Evolutionary conservation across 2,797 vertebrate genomes (phyloP).

Genomic region (Gadopsis bispinosus): DNA sequence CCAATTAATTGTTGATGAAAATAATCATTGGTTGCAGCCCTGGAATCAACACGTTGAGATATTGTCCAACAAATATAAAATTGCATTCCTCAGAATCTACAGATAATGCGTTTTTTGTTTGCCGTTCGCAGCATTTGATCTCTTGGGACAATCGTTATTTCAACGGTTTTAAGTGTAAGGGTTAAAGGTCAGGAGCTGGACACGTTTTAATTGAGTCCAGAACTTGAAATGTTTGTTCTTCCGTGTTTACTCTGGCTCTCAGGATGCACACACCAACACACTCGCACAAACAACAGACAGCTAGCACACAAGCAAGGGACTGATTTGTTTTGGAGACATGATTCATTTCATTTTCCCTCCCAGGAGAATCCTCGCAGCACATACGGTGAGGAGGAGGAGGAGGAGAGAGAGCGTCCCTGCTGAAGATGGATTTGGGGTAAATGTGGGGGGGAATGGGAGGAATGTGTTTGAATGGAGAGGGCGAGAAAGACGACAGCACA

Average conservation of each 20-base stretch:
- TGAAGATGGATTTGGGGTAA: conserved; percentile 20
- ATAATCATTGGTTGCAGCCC: not conserved
- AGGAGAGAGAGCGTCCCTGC: conserved; percentile 26
- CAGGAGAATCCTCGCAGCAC: conserved; percentile 19
- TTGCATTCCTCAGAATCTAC: not conserved
- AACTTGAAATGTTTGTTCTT: conserved; percentile 13
- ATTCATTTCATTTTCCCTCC: conserved; percentile 33
- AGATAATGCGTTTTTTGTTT: not conserved
- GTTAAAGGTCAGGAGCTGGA: conserved; percentile 14
- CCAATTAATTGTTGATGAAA: not conserved
- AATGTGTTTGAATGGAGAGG: conserved; percentile 59
- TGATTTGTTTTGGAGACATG: conserved; percentile 25
- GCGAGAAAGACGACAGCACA: conserved; percentile 35
- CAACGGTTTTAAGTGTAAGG: not conserved
- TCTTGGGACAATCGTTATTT: not conserved
- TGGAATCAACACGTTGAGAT: not conserved
- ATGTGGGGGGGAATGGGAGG: conserved; percentile 19
- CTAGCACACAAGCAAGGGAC: conserved; percentile 2
- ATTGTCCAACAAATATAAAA: not conserved
- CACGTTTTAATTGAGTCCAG: conserved; percentile 17
- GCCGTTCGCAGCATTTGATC: not conserved
- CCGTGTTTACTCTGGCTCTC: conserved; percentile 23
- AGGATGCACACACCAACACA: not conserved
- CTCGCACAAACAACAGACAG: not conserved
- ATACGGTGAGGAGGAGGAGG: too few species aligned